phyloP scores from a whole-genome alignment of 2,113 vertebrate species.

The Rhabdornis inornatus region DNA sequence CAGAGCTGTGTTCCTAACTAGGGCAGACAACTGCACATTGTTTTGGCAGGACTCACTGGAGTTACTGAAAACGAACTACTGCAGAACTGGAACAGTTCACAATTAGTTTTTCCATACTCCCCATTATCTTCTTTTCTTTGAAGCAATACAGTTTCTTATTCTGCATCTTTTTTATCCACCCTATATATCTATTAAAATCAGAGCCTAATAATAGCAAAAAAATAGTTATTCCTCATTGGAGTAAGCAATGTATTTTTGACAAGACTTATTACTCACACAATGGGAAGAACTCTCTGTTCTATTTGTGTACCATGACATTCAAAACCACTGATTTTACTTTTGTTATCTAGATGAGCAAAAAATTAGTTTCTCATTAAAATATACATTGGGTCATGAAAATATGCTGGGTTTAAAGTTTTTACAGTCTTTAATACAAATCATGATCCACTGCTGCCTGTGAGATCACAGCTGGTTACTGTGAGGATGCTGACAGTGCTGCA shows the following conservation, averaged over 20 bases:
- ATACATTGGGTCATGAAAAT: background rate
- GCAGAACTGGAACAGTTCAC: background rate
- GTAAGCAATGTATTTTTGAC: background rate
- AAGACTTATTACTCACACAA: background rate
- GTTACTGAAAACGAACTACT: background rate
- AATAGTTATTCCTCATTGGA: background rate
- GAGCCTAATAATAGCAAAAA: background rate
- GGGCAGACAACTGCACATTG: background rate
- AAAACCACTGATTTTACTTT: background rate
- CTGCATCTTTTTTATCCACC: background rate
- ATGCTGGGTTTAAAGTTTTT: background rate
- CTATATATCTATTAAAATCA: background rate
- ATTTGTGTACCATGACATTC: background rate
- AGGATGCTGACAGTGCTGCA: slow-evolving; percentile 15
- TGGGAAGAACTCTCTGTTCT: background rate
- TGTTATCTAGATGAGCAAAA: background rate
- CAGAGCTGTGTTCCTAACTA: background rate
- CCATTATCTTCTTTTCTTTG: background rate
- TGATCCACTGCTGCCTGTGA: background rate
- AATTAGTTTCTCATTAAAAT: background rate
- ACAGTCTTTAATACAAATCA: background rate
- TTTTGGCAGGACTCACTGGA: background rate
- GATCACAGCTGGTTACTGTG: background rate
- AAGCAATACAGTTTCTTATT: background rate
- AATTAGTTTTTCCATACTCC: background rate